phyloP scores from a whole-genome alignment of 2,113 vertebrate species.

The Rhea pennata region DNA sequence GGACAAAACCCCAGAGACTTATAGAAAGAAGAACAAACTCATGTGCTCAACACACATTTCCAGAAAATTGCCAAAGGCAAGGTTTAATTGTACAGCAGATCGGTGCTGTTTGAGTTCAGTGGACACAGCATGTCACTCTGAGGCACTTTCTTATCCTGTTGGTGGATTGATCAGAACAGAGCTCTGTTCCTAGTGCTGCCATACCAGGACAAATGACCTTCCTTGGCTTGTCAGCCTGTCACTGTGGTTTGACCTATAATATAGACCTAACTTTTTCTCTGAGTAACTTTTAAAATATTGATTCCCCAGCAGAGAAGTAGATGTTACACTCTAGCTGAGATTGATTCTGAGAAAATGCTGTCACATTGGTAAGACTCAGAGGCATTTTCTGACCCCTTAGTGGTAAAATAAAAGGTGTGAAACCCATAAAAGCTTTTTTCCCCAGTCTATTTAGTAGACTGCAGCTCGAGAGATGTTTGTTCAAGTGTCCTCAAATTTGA shows the following conservation, averaged over 20 bases:
- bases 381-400: constrained; percentile 6
- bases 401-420: constrained; percentile 1
- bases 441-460: constrained; percentile 17
- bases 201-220: constrained; percentile 14
- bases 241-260: not conserved
- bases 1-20: not conserved
- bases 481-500: not conserved
- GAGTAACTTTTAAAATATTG: constrained; percentile 35
- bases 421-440: constrained; percentile 21
- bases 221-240: constrained; percentile 47
- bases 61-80: constrained; percentile 45
- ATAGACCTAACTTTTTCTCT: constrained; percentile 32
- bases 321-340: not conserved
- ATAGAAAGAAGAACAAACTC: not conserved
- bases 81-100: constrained; percentile 44
- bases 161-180: constrained; percentile 27
- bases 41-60: not conserved
- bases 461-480: not conserved
- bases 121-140: constrained; percentile 32
- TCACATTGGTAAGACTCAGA: not conserved
- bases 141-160: constrained; percentile 36
- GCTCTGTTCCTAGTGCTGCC: not conserved
- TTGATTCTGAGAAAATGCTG: constrained; percentile 3
- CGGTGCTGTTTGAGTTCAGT: constrained; percentile 45
- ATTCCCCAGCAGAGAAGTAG: not conserved